Evolutionary conservation across 2,113 vertebrate genomes (phyloP), one percentile per base, ranked within the genome.

Genomic region (Xiphias gladius): DNA sequence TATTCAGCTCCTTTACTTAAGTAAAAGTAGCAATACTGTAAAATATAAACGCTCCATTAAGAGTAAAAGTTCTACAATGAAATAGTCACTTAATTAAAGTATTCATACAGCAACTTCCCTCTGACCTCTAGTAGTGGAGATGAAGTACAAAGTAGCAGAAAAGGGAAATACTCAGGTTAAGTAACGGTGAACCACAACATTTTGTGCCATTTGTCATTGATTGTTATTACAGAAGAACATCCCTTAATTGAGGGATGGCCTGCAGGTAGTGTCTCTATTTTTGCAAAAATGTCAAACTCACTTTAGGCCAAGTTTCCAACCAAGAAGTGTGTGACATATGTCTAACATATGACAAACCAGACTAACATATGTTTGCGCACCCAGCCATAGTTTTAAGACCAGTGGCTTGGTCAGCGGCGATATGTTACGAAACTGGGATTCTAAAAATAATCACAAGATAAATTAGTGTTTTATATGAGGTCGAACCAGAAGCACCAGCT

Each of bases 401-500:
- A 22, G 7, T n/a, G 19, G 16, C 7, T 63, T 30, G 1, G n/a
- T 83, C 63, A 16, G 39, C 20, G 63, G 9, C 52, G 52, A 32
- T 2, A 24, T 70, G 59, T 77, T 70, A 55, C 74, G 35, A 75
- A 86, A 75, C 30, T 32, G 30, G 28, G 35, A 41, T 69, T 73
- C n/a, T 71, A 63, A 68, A 66, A 73, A 62, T 57, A 39, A 71
- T 57, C 28, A 81, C 0, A 1, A 73, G 8, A 65, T 7, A 68
- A 79, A 76, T 70, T 22, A 76, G 48, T 70, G 46, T 82, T 83
- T 78, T 50, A 39, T 70, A 30, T 73, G 0, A 22, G 55, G 26
- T 81, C 66, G 58, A 73, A 72, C 39, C 26, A 69, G 72, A 78
- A 43, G 62, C 50, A 46, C 10, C 14, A n/a, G 35, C 46, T 66